phyloP scores from a whole-genome alignment of 2,888 invertebrate genomes.

The Sepioteuthis lessoniana region DNA sequence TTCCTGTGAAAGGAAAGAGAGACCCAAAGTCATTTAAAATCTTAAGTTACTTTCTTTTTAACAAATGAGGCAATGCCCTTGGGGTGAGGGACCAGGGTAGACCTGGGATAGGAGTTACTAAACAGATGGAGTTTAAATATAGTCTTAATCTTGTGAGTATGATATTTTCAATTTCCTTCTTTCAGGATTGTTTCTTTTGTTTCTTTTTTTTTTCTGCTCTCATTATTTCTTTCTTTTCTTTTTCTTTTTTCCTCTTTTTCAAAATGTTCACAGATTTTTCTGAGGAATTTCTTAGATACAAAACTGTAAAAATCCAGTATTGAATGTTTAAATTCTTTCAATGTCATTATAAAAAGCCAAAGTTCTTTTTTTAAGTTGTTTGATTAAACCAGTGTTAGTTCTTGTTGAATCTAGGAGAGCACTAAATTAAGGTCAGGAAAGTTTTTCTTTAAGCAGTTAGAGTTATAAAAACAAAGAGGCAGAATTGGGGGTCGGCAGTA shows the following conservation, averaged over 20 bases:
- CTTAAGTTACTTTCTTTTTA: slow-evolving; percentile 10
- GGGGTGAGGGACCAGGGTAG: slow-evolving; percentile 2
- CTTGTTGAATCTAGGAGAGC: too few relatives aligned
- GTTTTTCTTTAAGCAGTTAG: too few relatives aligned
- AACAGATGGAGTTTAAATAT: slow-evolving; percentile 1
- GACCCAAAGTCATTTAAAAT: background rate
- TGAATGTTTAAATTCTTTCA: too few relatives aligned
- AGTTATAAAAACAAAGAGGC: too few relatives aligned
- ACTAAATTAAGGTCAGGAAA: too few relatives aligned
- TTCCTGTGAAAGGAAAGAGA: background rate
- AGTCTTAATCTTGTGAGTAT: background rate
- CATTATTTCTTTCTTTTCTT: background rate
- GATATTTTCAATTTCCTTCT: background rate
- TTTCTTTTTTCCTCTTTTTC: background rate
- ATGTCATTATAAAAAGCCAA: too few relatives aligned
- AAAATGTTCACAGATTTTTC: background rate
- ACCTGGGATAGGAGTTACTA: background rate
- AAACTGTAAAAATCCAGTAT: too few relatives aligned
- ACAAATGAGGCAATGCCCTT: background rate
- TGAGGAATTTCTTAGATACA: too few relatives aligned
- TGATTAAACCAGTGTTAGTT: too few relatives aligned
- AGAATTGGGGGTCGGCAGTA: too few relatives aligned
- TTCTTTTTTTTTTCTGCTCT: too few relatives aligned
- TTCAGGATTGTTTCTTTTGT: background rate
- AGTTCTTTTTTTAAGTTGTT: too few relatives aligned